A percentile compares a stretch with the other conserved stretches of the same genome.
phyloP scores from a whole-genome alignment of 2,113 vertebrate species.

The Myrmecobius fasciatus region DNA sequence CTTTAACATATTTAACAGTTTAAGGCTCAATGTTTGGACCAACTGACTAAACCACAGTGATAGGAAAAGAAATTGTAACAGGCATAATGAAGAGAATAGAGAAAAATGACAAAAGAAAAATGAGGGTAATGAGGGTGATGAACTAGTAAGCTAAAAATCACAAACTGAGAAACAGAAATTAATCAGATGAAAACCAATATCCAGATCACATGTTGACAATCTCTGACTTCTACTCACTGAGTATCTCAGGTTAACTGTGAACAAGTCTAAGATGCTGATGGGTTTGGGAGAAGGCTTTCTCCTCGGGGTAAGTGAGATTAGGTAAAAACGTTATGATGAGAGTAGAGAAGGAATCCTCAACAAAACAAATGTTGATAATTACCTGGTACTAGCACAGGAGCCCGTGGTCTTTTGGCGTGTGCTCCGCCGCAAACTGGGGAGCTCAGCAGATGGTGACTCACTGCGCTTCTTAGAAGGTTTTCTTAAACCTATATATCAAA shows the following conservation, averaged over 20 bases:
- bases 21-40: background rate
- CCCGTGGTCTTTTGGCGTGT: slow-evolving; percentile 99
- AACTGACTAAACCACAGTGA: background rate
- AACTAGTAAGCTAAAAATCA: background rate
- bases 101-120: background rate
- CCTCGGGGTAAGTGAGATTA: background rate
- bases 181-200: background rate
- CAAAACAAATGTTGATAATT: slow-evolving; percentile 37
- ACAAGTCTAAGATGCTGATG: background rate
- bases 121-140: background rate
- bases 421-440: slow-evolving; percentile 99
- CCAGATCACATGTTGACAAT: background rate
- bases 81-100: background rate
- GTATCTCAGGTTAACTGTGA: background rate
- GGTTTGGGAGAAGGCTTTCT: background rate
- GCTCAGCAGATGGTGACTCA: slow-evolving; percentile 99
- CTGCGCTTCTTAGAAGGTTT: slow-evolving; percentile 99
- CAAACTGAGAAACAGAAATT: background rate
- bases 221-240: background rate
- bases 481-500: slow-evolving; percentile 89
- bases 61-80: background rate
- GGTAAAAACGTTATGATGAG: background rate
- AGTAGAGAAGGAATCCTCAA: background rate
- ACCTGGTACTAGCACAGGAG: slow-evolving; percentile 99
- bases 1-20: background rate